Conservation (phyloP, 1,140 invertebrate genomes). For the Ceratitis capitata region DNA sequence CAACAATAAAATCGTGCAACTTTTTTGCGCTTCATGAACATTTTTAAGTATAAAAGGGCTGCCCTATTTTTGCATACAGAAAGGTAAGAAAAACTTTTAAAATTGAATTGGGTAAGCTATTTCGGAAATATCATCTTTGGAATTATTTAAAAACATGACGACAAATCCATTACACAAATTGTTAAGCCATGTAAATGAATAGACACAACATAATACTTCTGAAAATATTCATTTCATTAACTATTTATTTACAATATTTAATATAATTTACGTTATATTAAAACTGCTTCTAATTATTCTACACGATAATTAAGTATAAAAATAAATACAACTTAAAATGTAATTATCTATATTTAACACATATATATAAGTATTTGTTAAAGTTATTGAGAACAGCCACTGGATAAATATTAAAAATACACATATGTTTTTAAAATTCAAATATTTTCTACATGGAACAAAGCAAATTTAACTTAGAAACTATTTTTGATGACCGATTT, state of each 20-base stretch:
- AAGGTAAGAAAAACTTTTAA: too few relatives aligned
- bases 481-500: conserved; percentile 18
- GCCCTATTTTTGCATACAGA: too few relatives aligned
- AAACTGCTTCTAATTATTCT: not conserved
- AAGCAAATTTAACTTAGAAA: not conserved
- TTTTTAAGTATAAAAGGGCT: too few relatives aligned
- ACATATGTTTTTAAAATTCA: not conserved
- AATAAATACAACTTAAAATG: conserved; percentile 7
- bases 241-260: not conserved
- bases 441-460: not conserved
- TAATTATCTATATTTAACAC: not conserved
- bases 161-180: too few relatives aligned
- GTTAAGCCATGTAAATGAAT: too few relatives aligned
- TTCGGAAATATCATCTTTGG: too few relatives aligned
- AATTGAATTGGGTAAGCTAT: too few relatives aligned
- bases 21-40: too few relatives aligned
- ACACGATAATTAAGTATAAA: not conserved
- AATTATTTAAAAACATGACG: too few relatives aligned
- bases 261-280: not conserved
- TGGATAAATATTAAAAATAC: not conserved
- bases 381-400: conserved; percentile 10
- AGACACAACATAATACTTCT: too few relatives aligned
- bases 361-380: not conserved
- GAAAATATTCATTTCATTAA: too few relatives aligned
- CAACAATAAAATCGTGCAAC: too few relatives aligned